phyloP scores from a whole-genome alignment of 1,140 invertebrate genomes.

The Atopsyche davidsoni region DNA sequence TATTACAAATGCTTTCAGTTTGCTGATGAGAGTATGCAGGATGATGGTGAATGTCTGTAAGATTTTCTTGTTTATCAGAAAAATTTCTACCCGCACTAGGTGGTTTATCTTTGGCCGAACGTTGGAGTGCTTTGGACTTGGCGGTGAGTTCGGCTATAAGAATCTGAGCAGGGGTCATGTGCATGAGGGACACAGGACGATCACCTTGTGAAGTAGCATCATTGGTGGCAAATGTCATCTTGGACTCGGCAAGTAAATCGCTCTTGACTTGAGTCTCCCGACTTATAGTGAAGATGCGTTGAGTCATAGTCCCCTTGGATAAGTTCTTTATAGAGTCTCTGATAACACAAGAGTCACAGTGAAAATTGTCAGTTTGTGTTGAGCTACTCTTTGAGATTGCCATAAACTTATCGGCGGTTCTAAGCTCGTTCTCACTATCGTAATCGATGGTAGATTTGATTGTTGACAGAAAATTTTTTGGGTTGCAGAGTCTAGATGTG shows the following conservation, averaged over 20 bases:
- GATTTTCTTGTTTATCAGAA: too few species aligned
- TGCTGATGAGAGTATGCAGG: too few species aligned
- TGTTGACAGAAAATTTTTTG: conserved; percentile 1
- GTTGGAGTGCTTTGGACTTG: too few species aligned
- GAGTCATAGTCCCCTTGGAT: conserved; percentile 7
- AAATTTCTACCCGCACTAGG: too few species aligned
- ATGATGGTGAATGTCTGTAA: too few species aligned
- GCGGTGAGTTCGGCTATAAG: conserved; percentile 18
- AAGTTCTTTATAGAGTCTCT: neutral
- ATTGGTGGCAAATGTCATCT: conserved; percentile 16
- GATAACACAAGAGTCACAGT: conserved; percentile 12
- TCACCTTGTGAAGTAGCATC: conserved; percentile 1
- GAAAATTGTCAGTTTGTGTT: conserved; percentile 13
- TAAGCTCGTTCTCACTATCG: neutral
- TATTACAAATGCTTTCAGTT: too few species aligned
- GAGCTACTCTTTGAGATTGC: neutral
- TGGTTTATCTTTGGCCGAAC: too few species aligned
- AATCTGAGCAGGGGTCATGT: conserved; percentile 27
- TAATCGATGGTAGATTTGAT: conserved; percentile 1
- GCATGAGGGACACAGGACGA: conserved; percentile 24
- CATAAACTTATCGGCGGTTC: neutral
- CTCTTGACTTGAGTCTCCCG: conserved; percentile 15
- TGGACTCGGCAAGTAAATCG: conserved; percentile 15
- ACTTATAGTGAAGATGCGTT: neutral
- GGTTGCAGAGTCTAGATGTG: neutral